A percentile compares a stretch with the other conserved stretches of the same genome.
These are phyloP conservation scores for Ctenosaura bakeri DNA, from an alignment of 2,797 vertebrate genomes.

Conservation along the genomic window DNA sequence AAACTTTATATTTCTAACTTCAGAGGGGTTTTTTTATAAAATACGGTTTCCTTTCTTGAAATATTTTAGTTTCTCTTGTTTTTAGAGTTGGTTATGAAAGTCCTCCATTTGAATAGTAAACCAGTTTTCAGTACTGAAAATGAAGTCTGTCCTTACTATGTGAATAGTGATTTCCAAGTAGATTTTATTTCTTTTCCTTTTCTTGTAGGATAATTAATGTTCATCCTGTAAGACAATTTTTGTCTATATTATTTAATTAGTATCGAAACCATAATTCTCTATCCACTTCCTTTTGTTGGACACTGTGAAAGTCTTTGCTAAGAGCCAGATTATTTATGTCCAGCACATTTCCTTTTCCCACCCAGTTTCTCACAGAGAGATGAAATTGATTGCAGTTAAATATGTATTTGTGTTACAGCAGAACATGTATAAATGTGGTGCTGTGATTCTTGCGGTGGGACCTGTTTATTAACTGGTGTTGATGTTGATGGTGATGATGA, in stretches of 20 bases:
- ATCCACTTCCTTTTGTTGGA: conserved; percentile 70
- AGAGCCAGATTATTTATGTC: conserved; percentile 79
- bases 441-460: conserved; percentile 72
- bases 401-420: conserved; percentile 70
- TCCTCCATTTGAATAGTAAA: conserved; percentile 51
- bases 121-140: conserved; percentile 58
- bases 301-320: conserved; percentile 72
- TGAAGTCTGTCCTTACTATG: conserved; percentile 45
- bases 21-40: background rate
- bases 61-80: background rate
- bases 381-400: conserved; percentile 72
- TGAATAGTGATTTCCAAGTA: conserved; percentile 52
- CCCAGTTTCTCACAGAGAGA: conserved; percentile 66
- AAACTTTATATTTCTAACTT: background rate
- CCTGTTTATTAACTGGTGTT: conserved; percentile 74
- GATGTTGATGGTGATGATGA: no score
- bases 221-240: conserved; percentile 66
- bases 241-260: conserved; percentile 63
- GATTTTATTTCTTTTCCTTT: conserved; percentile 50
- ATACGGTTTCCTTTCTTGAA: background rate
- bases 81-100: conserved; percentile 35
- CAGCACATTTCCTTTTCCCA: conserved; percentile 70
- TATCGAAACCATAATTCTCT: conserved; percentile 67
- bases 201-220: conserved; percentile 72
- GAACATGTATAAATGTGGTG: conserved; percentile 71